Evolutionary conservation across 2,888 invertebrate species (phyloP).

Genomic region (Pseudeuparius sepicola): DNA sequence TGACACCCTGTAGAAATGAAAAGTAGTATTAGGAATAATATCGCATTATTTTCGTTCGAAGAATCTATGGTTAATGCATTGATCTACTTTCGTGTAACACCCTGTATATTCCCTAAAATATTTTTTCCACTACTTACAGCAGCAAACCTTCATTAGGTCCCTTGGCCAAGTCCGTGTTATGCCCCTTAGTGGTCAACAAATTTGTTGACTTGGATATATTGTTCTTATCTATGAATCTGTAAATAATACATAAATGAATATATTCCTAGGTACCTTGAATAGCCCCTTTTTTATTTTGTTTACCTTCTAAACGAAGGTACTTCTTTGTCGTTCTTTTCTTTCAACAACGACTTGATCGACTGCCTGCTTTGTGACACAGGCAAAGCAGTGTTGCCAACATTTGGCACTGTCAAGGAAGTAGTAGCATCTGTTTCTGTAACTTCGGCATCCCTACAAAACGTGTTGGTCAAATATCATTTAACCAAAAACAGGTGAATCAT

Average conservation of each 20-base stretch:
- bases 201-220: conserved; percentile 44
- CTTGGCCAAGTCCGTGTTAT: conserved; percentile 59
- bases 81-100: too few species aligned
- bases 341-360: conserved; percentile 36
- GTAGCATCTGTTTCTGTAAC: conserved; percentile 15
- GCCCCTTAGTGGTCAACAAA: conserved; percentile 50
- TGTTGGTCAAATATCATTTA: too few species aligned
- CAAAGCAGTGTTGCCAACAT: too few species aligned
- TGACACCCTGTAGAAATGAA: too few species aligned
- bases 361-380: conserved; percentile 37
- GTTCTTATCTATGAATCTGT: conserved; percentile 32
- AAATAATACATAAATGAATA: too few species aligned
- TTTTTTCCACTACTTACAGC: conserved; percentile 63
- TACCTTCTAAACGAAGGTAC: conserved; percentile 28
- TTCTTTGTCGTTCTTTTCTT: conserved; percentile 33
- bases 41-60: too few species aligned
- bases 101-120: too few species aligned
- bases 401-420: too few species aligned
- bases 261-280: too few species aligned
- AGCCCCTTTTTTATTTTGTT: conserved; percentile 1
- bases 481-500: not conserved
- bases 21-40: too few species aligned
- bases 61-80: too few species aligned
- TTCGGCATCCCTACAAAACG: conserved; percentile 11
- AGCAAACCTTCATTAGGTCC: conserved; percentile 71